Evolutionary conservation across 1,140 invertebrate genomes (phyloP), one percentile per base, ranked within the genome.

Genomic region (Ylistrum balloti): DNA sequence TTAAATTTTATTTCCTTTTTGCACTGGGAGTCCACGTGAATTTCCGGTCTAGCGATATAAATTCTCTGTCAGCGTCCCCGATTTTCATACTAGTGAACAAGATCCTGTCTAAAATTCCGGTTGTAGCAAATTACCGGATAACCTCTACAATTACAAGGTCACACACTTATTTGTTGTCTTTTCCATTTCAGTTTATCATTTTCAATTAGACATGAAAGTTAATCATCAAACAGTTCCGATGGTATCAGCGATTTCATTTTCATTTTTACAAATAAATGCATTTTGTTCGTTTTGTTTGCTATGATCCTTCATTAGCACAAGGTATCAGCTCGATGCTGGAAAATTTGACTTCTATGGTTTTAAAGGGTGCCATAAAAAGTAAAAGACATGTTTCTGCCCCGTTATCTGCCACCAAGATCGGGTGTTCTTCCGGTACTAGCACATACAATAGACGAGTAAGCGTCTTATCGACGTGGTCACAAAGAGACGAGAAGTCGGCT

Each of bases 261-360:
- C 28, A 74, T 74, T 74, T 74, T 74, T 74, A 74, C 28, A 74
- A 74, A 74, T 74, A 74, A 74, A 74, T 74, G 56, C 13, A 74
- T 74, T 74, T 74, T 74, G 56, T 74, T 74, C 56, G 56, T 74
- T 74, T 74, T 74, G 56, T 74, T 74, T 74, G 56, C 56, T n/a
- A 74, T 74, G 56, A 74, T 74, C 56, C 56, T 74, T 74, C 56
- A 74, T 74, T 74, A 74, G n/a, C 56, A n/a, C 56, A n/a, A 28
- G 56, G n/a, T n/a, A 74, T 74, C 56, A 74, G 56, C 11, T 74
- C n/a, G 56, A 74, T 74, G 56, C 56, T 74, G 56, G 56, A 74
- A 74, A 74, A 74, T 74, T 74, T 74, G 56, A 74, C 56, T 74
- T 74, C 56, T 74, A 74, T 74, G 56, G n/a, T 74, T 74, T 74